Base-by-base conservation (phyloP, 1,140 invertebrate species). In the Pseudomyrmex concolor region DNA sequence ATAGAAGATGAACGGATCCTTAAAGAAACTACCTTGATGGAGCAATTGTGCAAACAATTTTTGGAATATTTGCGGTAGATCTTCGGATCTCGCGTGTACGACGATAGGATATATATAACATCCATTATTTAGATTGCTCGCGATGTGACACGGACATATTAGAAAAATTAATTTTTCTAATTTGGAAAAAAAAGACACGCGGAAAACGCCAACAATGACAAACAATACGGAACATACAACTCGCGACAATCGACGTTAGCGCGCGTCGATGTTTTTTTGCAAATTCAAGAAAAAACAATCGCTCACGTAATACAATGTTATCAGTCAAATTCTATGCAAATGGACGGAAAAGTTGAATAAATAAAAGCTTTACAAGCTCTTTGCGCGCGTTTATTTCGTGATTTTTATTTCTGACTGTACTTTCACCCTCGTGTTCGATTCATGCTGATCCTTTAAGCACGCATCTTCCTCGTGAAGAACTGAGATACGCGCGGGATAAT, bases 341-440 rank as follows among this genome's bases (percentile, higher is more conserved):
- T 8, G 1, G 25, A 66, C 43, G 43, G 62, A 15, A 43, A 9
- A 10, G 7, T 7, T 3, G 55, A 55, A 15, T 10, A 68, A 59
- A 45, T 3, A n/a, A 57, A 70, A 57, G 22, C 1, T 22, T 0
- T 17, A 4, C 2, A 2, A 12, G 25, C 25, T 25, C 1, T 57
- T 15, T n/a, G n/a, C 13, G 12, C 2, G 1, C 10, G 17, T 34
- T 34, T 5, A 54, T 50, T 76, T 4, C 54, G 25, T 0, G 66
- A 8, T 80, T 80, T 80, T 50, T 55, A 70, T 59, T 80, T 80
- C 54, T n/a, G 76, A 80, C 76, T 80, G 76, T 80, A 80, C 76
- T 48, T 34, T 0, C 34, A n/a, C n/a, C 70, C n/a, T 78, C 55
- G 34, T 12, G 54, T 70, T 80, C 55, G 66, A 80, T 80, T 60